These are phyloP conservation scores for Torymus aiolomorphi DNA, from an alignment of 2,888 invertebrate genomes.

Conservation along the genomic window DNA sequence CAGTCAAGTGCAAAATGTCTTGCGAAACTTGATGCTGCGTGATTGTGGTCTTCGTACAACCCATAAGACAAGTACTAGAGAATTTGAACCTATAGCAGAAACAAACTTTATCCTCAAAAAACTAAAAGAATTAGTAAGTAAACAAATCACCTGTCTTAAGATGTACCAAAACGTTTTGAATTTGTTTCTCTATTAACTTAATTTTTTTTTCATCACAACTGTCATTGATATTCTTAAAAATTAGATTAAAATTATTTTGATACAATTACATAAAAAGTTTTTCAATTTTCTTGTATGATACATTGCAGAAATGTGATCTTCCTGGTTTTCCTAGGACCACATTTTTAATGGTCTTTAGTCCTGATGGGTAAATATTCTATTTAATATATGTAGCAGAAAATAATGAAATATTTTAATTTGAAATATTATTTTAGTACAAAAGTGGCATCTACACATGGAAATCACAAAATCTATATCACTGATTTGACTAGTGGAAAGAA, in stretches of 20 bases:
- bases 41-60: constrained; percentile 67
- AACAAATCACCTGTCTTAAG: no score
- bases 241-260: no score
- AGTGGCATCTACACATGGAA: constrained; percentile 92
- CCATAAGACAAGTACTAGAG: constrained; percentile 76
- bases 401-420: constrained; percentile 11
- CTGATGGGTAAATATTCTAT: constrained; percentile 83
- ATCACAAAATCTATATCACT: constrained; percentile 91
- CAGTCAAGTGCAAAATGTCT: constrained; percentile 64
- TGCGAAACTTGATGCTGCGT: constrained; percentile 69
- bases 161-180: no score
- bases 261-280: no score
- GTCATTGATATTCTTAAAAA: no score
- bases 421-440: constrained; percentile 78
- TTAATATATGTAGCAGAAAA: constrained; percentile 6
- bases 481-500: constrained; percentile 88
- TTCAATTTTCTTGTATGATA: no score
- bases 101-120: constrained; percentile 80
- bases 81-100: constrained; percentile 81
- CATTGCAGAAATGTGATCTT: constrained; percentile 82
- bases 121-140: constrained; percentile 80
- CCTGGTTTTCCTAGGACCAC: constrained; percentile 88
- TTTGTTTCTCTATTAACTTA: neutral
- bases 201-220: no score
- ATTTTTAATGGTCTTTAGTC: constrained; percentile 92